Conservation (phyloP, 2,113 vertebrate genomes). For the Merops nubicus region DNA sequence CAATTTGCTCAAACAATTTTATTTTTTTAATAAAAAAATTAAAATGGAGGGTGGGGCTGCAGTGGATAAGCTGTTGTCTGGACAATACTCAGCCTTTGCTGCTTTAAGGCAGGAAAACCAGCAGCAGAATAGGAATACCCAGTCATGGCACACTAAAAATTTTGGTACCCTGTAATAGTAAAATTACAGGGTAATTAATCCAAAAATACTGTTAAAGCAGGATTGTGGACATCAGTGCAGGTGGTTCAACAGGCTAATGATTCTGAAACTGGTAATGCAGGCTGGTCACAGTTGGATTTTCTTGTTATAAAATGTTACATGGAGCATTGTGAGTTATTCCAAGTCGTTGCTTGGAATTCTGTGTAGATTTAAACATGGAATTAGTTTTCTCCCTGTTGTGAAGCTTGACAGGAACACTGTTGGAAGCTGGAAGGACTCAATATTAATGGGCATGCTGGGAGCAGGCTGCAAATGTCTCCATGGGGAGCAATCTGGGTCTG, state of each 20-base stretch:
- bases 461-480: neutral
- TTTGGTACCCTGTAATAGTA: no score
- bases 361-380: neutral
- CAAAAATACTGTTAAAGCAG: neutral
- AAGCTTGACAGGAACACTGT: neutral
- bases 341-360: neutral
- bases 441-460: accelerated
- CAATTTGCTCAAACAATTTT: neutral
- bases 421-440: neutral
- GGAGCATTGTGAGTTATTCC: neutral
- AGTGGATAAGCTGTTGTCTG: neutral
- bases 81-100: neutral
- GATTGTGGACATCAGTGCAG: neutral
- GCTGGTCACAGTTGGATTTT: neutral
- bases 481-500: accelerated
- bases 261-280: accelerated
- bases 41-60: neutral
- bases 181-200: no score
- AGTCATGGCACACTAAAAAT: neutral
- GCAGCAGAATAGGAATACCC: neutral
- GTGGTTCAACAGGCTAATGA: neutral
- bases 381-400: neutral
- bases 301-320: neutral
- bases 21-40: no score
- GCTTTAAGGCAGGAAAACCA: neutral